phyloP scores from a whole-genome alignment of 2,113 vertebrate species.

The Chlamydotis undulata region DNA sequence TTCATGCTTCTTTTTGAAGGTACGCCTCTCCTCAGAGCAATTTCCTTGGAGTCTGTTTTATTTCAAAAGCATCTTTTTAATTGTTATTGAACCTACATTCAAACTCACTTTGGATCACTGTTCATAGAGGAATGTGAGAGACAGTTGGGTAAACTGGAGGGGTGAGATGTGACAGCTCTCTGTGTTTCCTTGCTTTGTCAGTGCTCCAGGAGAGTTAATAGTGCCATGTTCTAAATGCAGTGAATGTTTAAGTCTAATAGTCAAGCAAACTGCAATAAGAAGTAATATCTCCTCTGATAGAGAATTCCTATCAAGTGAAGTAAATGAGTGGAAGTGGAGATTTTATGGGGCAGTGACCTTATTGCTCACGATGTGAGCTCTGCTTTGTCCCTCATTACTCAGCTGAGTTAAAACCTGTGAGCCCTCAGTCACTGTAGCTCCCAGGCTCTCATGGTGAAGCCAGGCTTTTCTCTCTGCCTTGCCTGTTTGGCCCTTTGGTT shows the following conservation, averaged over 20 bases:
- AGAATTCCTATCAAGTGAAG: background rate
- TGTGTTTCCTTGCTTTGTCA: background rate
- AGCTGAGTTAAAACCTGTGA: background rate
- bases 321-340: background rate
- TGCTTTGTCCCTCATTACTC: background rate
- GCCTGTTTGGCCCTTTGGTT: background rate
- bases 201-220: background rate
- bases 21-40: background rate
- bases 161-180: background rate
- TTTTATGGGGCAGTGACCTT: background rate
- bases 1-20: background rate
- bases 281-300: background rate
- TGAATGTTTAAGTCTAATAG: background rate
- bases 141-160: background rate
- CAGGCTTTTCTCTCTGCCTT: background rate
- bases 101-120: background rate
- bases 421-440: background rate
- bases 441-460: background rate
- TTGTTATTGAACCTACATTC: background rate
- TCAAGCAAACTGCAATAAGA: background rate
- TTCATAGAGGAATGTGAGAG: background rate
- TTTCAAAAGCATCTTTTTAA: background rate
- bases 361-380: background rate
- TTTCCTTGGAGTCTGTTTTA: background rate
- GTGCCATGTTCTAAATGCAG: background rate